Base-by-base conservation (phyloP, 2,797 vertebrate genomes). In the Austrolebias charrua region DNA sequence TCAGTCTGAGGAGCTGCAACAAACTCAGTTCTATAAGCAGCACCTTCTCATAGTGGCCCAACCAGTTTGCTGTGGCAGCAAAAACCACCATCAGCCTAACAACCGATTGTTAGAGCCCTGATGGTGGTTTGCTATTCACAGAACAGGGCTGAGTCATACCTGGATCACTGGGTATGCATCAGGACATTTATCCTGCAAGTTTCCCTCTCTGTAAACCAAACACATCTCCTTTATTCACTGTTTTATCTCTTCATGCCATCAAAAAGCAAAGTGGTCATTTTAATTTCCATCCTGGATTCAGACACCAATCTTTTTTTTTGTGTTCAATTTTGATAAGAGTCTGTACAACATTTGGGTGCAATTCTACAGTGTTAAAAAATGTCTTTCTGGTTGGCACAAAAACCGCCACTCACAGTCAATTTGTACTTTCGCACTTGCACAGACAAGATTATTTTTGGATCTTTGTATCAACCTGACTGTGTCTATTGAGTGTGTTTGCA, bases 251-350 rank as follows among this genome's bases (percentile, higher is more conserved):
- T 16, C 44, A n/a, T 45, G 44, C 18, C n/a, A 46, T n/a, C 38
- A 33, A 3, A 33, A 11, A 38, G 4, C 42, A 15, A 43, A 33
- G 43, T 18, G 0, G 13, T 8, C n/a, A 12, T 44, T 65, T 60
- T 31, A 4, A 16, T 52, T 55, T 15, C 8, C 13, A 6, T 29
- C 24, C 24, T n/a, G 16, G 3, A 33, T 33, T 5, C 11, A 54
- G 20, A 28, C 15, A 20, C 6, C 35, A 38, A 38, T 10, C 15
- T 6, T 38, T 13, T 13, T 24, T 19, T 45, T n/a, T 19, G 55
- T 61, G 19, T 38, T 18, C 13, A 28, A n/a, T 47, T 20, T n/a
- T 60, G 60, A 48, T 24, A 28, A 50, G 48, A 10, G 14, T 43
- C 31, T 33, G 6, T 18, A n/a, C 47, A 18, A 14, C 10, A 16